Conservation (phyloP, 2,113 vertebrate genomes). For the Sinocyclocheilus grahami region DNA sequence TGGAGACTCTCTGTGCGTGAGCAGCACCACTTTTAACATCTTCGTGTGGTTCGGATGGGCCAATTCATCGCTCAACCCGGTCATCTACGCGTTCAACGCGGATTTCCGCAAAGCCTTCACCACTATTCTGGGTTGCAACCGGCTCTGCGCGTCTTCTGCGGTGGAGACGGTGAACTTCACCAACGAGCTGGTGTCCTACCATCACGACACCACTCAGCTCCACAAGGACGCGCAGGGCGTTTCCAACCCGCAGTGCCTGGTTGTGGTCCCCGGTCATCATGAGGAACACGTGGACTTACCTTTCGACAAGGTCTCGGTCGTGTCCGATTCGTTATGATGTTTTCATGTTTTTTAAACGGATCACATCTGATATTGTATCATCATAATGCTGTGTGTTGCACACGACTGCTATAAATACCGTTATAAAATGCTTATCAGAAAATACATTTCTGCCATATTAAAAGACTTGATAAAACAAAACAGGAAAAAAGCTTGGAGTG, state of each 20-base stretch:
- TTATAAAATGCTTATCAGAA: background rate
- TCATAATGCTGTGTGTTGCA: too few species aligned
- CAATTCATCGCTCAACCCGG: conserved; percentile 82
- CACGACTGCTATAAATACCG: background rate
- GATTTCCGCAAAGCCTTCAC: conserved; percentile 81
- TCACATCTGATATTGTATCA: too few species aligned
- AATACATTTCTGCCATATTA: background rate
- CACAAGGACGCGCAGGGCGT: conserved; percentile 68
- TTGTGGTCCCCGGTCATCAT: conserved; percentile 55
- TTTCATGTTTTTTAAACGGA: too few species aligned
- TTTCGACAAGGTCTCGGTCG: conserved; percentile 63
- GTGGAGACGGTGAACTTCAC: conserved; percentile 79
- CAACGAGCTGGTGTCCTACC: conserved; percentile 79
- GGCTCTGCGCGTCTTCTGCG: conserved; percentile 67
- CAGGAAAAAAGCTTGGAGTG: background rate
- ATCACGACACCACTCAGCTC: conserved; percentile 73
- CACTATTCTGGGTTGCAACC: conserved; percentile 75
- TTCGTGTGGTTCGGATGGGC: conserved; percentile 86
- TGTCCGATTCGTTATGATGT: conserved; percentile 60
- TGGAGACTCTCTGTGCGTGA: conserved; percentile 68
- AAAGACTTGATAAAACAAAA: background rate
- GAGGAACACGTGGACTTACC: conserved; percentile 37
- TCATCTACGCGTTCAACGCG: conserved; percentile 82
- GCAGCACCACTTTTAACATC: conserved; percentile 80
- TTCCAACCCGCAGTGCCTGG: conserved; percentile 63